Base-by-base conservation (phyloP, 2,113 vertebrate species). In the Odontesthes bonariensis region DNA sequence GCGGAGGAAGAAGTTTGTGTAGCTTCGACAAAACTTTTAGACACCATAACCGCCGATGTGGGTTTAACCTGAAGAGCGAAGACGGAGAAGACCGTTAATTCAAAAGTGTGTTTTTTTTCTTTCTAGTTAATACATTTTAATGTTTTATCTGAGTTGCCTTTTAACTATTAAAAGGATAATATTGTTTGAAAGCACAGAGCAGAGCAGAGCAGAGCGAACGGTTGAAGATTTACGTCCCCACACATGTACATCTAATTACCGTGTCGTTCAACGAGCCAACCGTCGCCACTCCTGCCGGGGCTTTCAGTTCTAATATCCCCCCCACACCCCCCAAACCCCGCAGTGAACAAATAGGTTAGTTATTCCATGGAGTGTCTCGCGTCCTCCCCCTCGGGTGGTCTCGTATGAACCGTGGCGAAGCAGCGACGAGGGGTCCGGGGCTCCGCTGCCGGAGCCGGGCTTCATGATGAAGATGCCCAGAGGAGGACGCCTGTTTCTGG, bases 401-500 rank as follows among this genome's bases (percentile, higher is more conserved):
- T 76, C 83, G 90, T 58, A 90, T 92, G 91, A 91, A 46, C 81
- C 60, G 74, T 11, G 67, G 67, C 72, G 69, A 47, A 60, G 70
- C 75, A 49, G 71, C 54, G 69, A 38, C 77, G 73, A 73, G 74
- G 81, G 67, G 66, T 81, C 69, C 71, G 78, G 69, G 77, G 69
- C 65, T 85, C 83, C 57, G 68, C 56, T 68, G 60, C 74, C 75
- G 78, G 75, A 65, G 79, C 85, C 55, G 81, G 85, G 68, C 79
- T 84, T 86, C 91, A 91, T 53, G 82, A 94, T 93, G 94, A 89
- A 65, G 89, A 93, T 91, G 85, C 89, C 92, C 77, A 76, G 88
- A 73, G 88, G 86, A 87, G 93, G 92, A 88, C 92, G 91, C 73
- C 69, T 94, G 89, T 88, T 94, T 69, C 81, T 95, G 89, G 93